Conservation (phyloP, 2,888 invertebrate species). For the Ectemnius lituratus region DNA sequence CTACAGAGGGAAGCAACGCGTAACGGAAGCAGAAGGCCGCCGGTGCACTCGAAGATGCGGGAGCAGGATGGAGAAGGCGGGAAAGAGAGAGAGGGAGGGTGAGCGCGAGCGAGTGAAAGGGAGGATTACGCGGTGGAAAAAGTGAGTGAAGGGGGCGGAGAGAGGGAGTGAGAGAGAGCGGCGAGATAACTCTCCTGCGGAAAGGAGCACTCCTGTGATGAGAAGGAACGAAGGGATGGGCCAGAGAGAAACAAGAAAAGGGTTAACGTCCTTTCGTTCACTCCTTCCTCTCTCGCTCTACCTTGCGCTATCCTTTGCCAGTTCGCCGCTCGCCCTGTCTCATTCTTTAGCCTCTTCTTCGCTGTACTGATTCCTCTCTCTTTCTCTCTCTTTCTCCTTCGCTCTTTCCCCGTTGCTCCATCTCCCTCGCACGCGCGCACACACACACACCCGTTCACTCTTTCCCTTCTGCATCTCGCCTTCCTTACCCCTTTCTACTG, state of each 20-base stretch:
- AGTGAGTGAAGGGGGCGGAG: constrained; percentile 36
- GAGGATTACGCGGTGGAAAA: constrained; percentile 45
- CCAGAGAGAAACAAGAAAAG: constrained; percentile 64
- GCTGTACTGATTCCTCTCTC: constrained; percentile 28
- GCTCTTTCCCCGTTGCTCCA: constrained; percentile 11
- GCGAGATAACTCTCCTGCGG: constrained; percentile 51
- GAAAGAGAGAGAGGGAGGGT: constrained; percentile 20
- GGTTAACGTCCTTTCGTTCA: constrained; percentile 72
- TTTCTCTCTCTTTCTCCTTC: constrained; percentile 31
- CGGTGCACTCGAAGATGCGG: no score
- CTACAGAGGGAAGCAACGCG: background rate
- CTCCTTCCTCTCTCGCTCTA: constrained; percentile 58
- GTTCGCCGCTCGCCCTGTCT: constrained; percentile 18
- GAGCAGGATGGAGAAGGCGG: constrained; percentile 25
- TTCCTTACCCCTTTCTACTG: constrained; percentile 22
- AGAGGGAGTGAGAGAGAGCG: constrained; percentile 26
- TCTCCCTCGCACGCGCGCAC: constrained; percentile 22
- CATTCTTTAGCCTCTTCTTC: constrained; percentile 17
- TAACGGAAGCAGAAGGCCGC: no score
- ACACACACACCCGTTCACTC: constrained; percentile 15
- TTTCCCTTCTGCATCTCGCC: constrained; percentile 17
- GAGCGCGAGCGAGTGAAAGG: constrained; percentile 31
- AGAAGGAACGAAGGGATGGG: constrained; percentile 55
- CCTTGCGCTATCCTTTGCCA: constrained; percentile 43
- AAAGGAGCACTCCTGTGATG: constrained; percentile 59